Evolutionary conservation across 2,797 vertebrate species (phyloP).

Genomic region (Loris lydekkerianus): DNA sequence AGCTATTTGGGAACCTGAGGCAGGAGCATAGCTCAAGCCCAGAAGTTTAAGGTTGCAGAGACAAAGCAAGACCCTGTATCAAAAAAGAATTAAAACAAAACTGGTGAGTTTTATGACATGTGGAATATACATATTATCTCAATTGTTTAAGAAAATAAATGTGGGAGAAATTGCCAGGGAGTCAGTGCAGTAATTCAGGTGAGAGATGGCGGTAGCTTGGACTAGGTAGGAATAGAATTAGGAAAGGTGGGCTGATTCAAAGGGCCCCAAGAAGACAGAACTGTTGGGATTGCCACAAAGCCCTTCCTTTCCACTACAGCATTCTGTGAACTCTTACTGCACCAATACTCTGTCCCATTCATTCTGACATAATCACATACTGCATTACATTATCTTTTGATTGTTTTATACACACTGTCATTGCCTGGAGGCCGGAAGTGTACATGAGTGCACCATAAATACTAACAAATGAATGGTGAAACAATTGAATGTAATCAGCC

Average conservation of each 20-base stretch:
- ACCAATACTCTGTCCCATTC: background rate
- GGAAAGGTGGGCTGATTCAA: background rate
- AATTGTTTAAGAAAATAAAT: background rate
- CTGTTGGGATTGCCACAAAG: background rate
- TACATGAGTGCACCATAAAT: slow-evolving; percentile 27
- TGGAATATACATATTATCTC: background rate
- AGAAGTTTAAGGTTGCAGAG: background rate
- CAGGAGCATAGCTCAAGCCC: background rate
- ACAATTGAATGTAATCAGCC: slow-evolving; percentile 51
- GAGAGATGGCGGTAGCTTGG: background rate
- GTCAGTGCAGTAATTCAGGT: background rate
- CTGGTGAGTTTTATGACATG: background rate
- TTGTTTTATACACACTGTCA: background rate
- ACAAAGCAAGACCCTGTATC: background rate
- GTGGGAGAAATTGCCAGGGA: background rate
- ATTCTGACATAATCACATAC: slow-evolving; percentile 27
- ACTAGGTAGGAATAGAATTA: background rate
- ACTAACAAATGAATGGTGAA: background rate
- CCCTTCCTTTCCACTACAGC: background rate
- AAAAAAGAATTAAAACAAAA: background rate
- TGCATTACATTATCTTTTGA: background rate
- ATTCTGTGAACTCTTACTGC: background rate
- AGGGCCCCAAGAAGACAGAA: background rate
- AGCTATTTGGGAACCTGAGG: background rate
- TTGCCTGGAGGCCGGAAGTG: background rate